Percentiles rank a stretch among this genome's conserved stretches.
phyloP scores from a whole-genome alignment of 1,140 invertebrate species.

The Drosophila pseudoobscura region DNA sequence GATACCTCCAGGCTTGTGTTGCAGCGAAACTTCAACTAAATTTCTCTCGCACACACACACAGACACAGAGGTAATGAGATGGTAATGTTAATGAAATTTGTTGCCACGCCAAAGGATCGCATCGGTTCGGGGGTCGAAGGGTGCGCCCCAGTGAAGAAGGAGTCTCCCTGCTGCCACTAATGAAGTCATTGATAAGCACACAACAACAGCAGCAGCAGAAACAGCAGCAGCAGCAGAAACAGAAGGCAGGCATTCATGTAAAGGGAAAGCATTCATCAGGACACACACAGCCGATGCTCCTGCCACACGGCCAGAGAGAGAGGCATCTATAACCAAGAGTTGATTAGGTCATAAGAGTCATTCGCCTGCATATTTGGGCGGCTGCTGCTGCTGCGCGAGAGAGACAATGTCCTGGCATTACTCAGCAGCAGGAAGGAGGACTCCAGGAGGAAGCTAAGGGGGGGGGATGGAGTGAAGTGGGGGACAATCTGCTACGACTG shows the following conservation, averaged over 20 bases:
- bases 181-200: conserved; percentile 78
- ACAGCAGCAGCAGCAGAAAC: neutral
- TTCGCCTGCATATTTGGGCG: conserved; percentile 61
- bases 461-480: neutral
- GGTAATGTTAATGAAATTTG: conserved; percentile 79
- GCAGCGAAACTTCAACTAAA: conserved; percentile 33
- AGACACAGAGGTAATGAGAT: conserved; percentile 63
- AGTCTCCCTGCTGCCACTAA: conserved; percentile 30
- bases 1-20: conserved; percentile 16
- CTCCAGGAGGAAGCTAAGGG: neutral
- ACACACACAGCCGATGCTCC: conserved; percentile 12
- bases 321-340: conserved; percentile 30
- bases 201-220: conserved; percentile 24
- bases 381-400: conserved; percentile 30
- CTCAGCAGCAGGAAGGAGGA: conserved; percentile 13
- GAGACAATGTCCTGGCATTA: conserved; percentile 67
- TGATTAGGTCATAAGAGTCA: conserved; percentile 62
- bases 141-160: too few species aligned
- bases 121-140: neutral
- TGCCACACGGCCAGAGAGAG: conserved; percentile 6
- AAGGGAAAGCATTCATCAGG: conserved; percentile 19
- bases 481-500: conserved; percentile 13
- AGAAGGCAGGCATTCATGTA: neutral
- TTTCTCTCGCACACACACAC: conserved; percentile 4
- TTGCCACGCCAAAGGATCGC: conserved; percentile 33